Conservation (phyloP, 2,113 vertebrate species). For the Entelurus aequoreus region DNA sequence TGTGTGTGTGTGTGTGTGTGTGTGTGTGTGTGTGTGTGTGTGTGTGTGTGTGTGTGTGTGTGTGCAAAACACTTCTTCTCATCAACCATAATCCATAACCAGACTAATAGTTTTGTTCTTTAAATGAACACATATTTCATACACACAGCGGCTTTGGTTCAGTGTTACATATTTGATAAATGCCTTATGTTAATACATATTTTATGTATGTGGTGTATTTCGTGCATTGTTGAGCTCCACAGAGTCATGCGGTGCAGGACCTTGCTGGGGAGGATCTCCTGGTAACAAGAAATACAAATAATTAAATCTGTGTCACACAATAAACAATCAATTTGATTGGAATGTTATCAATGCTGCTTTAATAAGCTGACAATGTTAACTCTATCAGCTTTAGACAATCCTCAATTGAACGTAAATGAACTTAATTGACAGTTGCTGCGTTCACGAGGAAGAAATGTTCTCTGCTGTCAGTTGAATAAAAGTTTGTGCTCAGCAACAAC, state of each 20-base stretch:
- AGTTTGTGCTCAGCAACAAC: slow-evolving; percentile 10
- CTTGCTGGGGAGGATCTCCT: slow-evolving; percentile 11
- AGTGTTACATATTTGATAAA: neutral
- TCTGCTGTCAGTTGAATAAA: slow-evolving; percentile 11
- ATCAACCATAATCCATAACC: neutral
- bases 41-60: too few species aligned
- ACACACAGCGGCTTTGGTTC: neutral
- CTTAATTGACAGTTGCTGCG: slow-evolving; percentile 10
- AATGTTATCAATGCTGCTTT: slow-evolving; percentile 16
- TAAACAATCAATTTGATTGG: neutral
- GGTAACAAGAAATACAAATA: slow-evolving; percentile 9
- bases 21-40: too few species aligned
- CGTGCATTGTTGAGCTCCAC: slow-evolving; percentile 19
- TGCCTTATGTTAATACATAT: too few species aligned
- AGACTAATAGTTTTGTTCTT: neutral
- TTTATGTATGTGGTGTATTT: neutral
- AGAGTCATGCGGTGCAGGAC: slow-evolving; percentile 15
- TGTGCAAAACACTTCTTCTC: neutral
- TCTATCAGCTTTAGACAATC: slow-evolving; percentile 10
- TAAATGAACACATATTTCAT: slow-evolving; percentile 3
- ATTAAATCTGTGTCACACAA: slow-evolving; percentile 4
- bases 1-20: too few species aligned
- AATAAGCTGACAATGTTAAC: slow-evolving; percentile 12
- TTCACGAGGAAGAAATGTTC: neutral
- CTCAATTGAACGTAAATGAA: slow-evolving; percentile 1